Conservation (phyloP, 2,113 vertebrate species). For the Terrapene triunguis region DNA sequence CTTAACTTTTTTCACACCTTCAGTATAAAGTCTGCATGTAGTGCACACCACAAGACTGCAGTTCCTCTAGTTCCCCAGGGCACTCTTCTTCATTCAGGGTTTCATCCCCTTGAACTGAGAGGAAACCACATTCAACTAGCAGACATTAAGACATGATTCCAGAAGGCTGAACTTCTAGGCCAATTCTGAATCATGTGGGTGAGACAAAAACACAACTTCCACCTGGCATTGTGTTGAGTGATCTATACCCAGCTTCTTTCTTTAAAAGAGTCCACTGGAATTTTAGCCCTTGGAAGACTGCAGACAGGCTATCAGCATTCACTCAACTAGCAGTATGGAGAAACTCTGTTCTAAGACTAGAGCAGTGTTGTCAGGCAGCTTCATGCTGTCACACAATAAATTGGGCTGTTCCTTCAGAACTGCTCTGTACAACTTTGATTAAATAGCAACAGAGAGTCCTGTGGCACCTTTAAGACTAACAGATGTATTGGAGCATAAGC, state of each 20-base stretch:
- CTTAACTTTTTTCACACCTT: not conserved
- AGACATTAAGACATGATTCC: not conserved
- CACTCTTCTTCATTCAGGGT: not conserved
- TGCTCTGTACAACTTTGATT: not conserved
- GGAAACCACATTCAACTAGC: accelerated
- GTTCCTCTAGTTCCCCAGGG: not conserved
- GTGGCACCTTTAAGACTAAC: no score
- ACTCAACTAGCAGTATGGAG: not conserved
- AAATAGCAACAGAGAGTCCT: not conserved
- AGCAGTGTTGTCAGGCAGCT: accelerated
- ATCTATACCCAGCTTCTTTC: accelerated
- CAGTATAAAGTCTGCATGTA: accelerated
- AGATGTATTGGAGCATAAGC: no score
- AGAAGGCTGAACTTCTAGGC: not conserved
- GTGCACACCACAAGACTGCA: not conserved
- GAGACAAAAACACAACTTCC: not conserved
- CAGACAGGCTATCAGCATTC: not conserved
- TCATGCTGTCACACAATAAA: accelerated
- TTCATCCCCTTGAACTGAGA: not conserved
- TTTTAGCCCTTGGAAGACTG: not conserved
- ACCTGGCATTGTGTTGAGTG: not conserved
- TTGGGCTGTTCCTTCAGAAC: not conserved
- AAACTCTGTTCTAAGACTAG: not conserved
- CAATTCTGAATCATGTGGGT: not conserved
- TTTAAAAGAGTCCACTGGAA: not conserved